These are phyloP conservation scores for Acanthosoma haemorrhoidale DNA, from an alignment of 2,888 invertebrate species.

Conservation along the genomic window DNA sequence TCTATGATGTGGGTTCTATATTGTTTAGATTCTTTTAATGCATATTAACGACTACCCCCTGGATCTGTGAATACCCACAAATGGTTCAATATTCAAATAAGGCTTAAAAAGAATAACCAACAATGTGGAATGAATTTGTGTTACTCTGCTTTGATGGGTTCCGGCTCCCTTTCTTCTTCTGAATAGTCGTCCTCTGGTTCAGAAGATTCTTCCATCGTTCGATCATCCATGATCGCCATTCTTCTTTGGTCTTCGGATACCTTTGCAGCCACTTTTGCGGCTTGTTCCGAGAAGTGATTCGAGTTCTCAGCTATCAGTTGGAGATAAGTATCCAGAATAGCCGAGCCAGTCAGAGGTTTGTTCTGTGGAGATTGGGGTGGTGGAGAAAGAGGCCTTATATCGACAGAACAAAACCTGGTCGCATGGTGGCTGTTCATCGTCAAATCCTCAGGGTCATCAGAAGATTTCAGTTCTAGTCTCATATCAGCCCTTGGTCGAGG, in stretches of 20 bases:
- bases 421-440: conserved; percentile 57
- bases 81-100: background rate
- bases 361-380: conserved; percentile 50
- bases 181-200: conserved; percentile 55
- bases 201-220: conserved; percentile 48
- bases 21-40: background rate
- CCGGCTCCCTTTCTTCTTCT: conserved; percentile 51
- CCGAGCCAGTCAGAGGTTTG: conserved; percentile 59
- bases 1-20: conserved; percentile 13
- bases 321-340: conserved; percentile 78
- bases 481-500: conserved; percentile 61
- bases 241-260: conserved; percentile 54
- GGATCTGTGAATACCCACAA: background rate
- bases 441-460: conserved; percentile 76
- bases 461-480: conserved; percentile 68
- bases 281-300: conserved; percentile 61
- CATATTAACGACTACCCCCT: background rate
- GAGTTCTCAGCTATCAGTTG: conserved; percentile 83
- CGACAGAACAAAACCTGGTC: conserved; percentile 39
- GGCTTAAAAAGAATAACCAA: conserved; percentile 16
- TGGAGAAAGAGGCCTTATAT: conserved; percentile 41
- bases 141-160: conserved; percentile 49
- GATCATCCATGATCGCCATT: conserved; percentile 49
- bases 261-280: conserved; percentile 56
- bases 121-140: conserved; percentile 15